Evolutionary conservation across 2,113 vertebrate genomes (phyloP).

Genomic region (Telmatochromis sp.): DNA sequence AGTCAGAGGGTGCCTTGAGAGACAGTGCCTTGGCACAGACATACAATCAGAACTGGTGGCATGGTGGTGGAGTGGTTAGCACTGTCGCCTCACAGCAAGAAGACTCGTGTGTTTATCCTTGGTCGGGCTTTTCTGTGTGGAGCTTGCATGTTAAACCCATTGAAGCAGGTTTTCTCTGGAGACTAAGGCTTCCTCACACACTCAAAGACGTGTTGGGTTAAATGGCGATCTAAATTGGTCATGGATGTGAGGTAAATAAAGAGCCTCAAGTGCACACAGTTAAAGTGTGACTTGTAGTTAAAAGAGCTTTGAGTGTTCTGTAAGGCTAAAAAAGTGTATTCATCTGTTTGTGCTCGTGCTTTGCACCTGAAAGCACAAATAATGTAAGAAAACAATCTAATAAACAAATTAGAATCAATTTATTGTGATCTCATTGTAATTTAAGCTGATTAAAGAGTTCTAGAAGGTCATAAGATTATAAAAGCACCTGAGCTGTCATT

Average conservation of each 20-base stretch:
- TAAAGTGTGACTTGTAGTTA: neutral
- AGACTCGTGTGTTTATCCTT: neutral
- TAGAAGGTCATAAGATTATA: neutral
- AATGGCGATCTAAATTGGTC: neutral
- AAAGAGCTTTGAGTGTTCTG: neutral
- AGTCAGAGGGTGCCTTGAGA: neutral
- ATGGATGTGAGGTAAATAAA: neutral
- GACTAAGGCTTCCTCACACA: neutral
- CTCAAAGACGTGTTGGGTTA: neutral
- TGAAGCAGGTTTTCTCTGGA: neutral
- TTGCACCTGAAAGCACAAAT: neutral
- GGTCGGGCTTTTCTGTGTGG: neutral
- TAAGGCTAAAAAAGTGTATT: neutral
- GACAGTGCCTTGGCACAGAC: neutral
- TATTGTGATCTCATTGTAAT: neutral
- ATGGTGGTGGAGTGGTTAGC: neutral
- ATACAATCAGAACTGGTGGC: neutral
- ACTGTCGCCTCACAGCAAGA: neutral
- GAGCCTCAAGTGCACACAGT: neutral
- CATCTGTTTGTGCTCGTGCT: neutral
- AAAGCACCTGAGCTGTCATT: neutral
- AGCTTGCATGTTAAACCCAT: neutral
- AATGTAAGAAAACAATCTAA: neutral
- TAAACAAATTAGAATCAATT: neutral
- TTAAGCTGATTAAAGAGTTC: neutral